These are phyloP conservation scores for Marmota flaviventris DNA, from an alignment of 2,113 vertebrate genomes.

Conservation along the genomic window DNA sequence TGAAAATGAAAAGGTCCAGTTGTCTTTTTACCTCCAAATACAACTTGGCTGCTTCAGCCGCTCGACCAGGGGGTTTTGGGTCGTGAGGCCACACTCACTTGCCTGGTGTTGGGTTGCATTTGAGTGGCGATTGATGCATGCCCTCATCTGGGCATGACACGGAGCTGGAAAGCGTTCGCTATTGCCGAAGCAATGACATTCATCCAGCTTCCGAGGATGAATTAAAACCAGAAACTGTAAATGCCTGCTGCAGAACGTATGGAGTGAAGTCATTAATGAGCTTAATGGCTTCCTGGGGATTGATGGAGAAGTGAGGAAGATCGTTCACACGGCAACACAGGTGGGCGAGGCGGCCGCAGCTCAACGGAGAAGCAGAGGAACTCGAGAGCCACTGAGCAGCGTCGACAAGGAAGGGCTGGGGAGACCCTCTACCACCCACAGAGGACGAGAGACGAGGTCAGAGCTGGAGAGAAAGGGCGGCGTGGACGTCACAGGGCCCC, in stretches of 20 bases:
- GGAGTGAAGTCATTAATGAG: conserved; percentile 15
- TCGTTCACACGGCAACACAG: neutral
- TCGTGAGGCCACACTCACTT: neutral
- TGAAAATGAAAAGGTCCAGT: neutral
- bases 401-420: neutral
- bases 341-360: neutral
- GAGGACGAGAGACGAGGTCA: neutral
- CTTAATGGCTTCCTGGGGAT: neutral
- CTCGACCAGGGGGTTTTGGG: neutral
- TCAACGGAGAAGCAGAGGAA: neutral
- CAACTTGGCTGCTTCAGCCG: neutral
- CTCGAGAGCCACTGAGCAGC: neutral
- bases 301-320: neutral
- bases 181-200: neutral
- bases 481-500: neutral
- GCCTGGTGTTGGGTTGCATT: neutral
- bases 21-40: neutral
- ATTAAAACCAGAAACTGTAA: conserved; percentile 56
- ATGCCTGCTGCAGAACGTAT: neutral
- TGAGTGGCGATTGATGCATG: neutral
- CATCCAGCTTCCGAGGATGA: neutral
- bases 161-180: neutral
- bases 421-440: too few relatives aligned
- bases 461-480: neutral
- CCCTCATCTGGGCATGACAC: neutral